Evolutionary conservation across 2,797 vertebrate genomes (phyloP), one percentile per base, ranked within the genome.

Genomic region (Trichosurus vulpecula): DNA sequence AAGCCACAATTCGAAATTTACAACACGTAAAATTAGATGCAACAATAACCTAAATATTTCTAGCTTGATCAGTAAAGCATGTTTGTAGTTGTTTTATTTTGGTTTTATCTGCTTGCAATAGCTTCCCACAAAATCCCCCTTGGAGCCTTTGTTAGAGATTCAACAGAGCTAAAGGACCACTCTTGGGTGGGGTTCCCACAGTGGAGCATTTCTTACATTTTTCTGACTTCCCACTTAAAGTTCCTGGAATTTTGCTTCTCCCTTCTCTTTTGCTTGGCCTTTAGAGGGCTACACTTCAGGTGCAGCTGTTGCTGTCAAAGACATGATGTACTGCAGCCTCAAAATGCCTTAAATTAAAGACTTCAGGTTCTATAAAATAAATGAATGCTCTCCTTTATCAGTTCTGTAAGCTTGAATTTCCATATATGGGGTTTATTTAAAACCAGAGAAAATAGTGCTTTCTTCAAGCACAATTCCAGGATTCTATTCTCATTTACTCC

Each of bases 221-320:
- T 16, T 5, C 92, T 74, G 90, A 11, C 13, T 91, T 54, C 22
- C 10, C 0, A 74, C 94, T 54, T 89, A 52, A 0, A 31, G 10
- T 0, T 96, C 93, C 19, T 92, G 94, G 91, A 22, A 3, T 1
- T 95, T 35, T 95, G 12, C 2, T 92, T 93, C 0, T 1, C 55
- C 0, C 58, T 96, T 89, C 2, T 92, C 0, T 90, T 96, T 94
- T 91, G 22, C 11, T 66, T 95, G 30, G 54, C 53, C 94, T 96
- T 96, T 61, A 87, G 74, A 87, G 74, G 92, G 0, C 92, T 61
- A 96, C 1, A 9, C 94, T 96, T 95, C 3, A 2, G 54, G 58
- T 9, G 94, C 93, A 2, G 0, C 74, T 87, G 41, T 27, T 87
- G 74, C 22, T 87, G 74, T 87, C 41, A 87, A 51, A 27, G 41